Conservation (phyloP, 2,797 vertebrate genomes). For the Sebastes trivittatus region DNA sequence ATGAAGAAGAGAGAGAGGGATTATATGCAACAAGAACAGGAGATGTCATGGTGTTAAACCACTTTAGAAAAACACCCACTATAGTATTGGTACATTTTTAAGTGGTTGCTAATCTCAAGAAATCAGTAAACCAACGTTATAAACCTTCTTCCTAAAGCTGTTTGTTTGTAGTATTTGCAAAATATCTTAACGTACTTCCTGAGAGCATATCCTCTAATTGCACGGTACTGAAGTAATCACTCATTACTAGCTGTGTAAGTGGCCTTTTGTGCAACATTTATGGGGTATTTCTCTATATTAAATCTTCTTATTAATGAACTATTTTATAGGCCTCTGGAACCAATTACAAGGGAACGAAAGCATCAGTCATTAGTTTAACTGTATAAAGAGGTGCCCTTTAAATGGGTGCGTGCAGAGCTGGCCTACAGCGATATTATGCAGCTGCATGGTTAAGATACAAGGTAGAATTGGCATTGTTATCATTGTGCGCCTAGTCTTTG, state of each 20-base stretch:
- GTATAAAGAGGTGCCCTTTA: slow-evolving; percentile 57
- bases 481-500: background rate
- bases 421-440: slow-evolving; percentile 15
- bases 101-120: background rate
- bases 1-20: background rate
- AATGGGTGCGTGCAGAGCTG: slow-evolving; percentile 28
- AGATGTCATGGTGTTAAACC: background rate
- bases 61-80: background rate
- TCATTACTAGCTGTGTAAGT: slow-evolving; percentile 20
- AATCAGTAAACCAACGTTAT: background rate
- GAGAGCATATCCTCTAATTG: slow-evolving; percentile 18
- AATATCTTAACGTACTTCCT: slow-evolving; percentile 14
- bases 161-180: background rate
- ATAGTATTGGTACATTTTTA: background rate
- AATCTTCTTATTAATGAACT: slow-evolving; percentile 66
- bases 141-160: background rate
- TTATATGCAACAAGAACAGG: background rate
- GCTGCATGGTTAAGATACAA: background rate
- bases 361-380: slow-evolving; percentile 56
- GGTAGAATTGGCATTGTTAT: background rate
- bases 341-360: slow-evolving; percentile 62
- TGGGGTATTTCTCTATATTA: slow-evolving; percentile 47
- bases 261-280: slow-evolving; percentile 54
- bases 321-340: slow-evolving; percentile 55
- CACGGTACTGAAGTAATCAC: slow-evolving; percentile 21